Conservation (phyloP, 2,113 vertebrate genomes). For the Tachycineta bicolor region DNA sequence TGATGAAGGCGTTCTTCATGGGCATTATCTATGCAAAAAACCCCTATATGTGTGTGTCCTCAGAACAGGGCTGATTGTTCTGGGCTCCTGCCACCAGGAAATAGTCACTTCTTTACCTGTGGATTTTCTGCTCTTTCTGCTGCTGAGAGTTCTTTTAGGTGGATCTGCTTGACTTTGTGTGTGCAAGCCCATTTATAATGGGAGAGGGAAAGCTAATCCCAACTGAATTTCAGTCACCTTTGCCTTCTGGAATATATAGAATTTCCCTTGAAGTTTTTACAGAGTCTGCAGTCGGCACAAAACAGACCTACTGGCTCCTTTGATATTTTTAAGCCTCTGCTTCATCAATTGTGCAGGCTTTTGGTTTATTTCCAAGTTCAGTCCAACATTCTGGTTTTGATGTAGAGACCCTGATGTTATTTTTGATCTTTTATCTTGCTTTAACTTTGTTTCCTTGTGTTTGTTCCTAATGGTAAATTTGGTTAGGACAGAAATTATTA, state of each 20-base stretch:
- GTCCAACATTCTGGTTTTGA: constrained; percentile 35
- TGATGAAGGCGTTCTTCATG: background rate
- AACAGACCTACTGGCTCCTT: constrained; percentile 24
- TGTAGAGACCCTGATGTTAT: constrained; percentile 47
- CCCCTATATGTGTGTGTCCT: background rate
- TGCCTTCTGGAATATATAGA: constrained; percentile 29
- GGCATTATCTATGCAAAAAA: background rate
- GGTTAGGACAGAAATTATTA: background rate
- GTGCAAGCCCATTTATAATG: background rate
- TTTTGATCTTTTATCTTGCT: constrained; percentile 52
- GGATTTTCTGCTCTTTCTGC: background rate
- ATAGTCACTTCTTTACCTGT: background rate
- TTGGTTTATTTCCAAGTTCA: constrained; percentile 45
- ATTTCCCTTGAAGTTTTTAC: constrained; percentile 48
- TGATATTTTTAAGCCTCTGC: constrained; percentile 40
- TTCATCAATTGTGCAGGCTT: constrained; percentile 35
- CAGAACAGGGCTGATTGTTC: background rate
- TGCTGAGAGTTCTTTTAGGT: background rate
- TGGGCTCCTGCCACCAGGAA: background rate
- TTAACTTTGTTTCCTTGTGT: constrained; percentile 18
- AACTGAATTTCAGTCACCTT: constrained; percentile 37
- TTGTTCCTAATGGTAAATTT: background rate
- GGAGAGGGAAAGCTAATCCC: background rate
- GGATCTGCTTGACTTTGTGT: background rate
- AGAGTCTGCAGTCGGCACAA: background rate